Evolutionary conservation across 1,140 invertebrate genomes (phyloP).

Genomic region (Caenorhabditis briggsae): DNA sequence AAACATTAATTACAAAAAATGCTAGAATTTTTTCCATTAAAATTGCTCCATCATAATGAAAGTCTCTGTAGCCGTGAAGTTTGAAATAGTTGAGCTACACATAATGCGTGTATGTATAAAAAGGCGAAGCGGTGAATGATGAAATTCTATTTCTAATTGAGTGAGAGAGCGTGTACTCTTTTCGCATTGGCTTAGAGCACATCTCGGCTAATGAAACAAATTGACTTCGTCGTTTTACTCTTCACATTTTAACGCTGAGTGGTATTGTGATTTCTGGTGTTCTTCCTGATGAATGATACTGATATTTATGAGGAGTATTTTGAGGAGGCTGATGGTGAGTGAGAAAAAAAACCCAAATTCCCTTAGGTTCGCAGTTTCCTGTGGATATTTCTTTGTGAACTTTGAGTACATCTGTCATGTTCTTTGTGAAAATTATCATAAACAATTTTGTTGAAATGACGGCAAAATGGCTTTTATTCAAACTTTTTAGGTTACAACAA

Average conservation of each 20-base stretch:
- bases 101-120: neutral
- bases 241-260: neutral
- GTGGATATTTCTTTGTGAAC: too few species aligned
- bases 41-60: neutral
- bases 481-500: too few species aligned
- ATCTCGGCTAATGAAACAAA: constrained; percentile 39
- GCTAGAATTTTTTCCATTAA: neutral
- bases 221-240: constrained; percentile 15
- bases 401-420: too few species aligned
- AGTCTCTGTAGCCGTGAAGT: constrained; percentile 8
- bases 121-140: neutral
- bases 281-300: neutral
- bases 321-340: constrained; percentile 8
- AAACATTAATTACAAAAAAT: neutral
- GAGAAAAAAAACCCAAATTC: too few species aligned
- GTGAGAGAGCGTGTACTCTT: neutral
- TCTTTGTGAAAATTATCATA: too few species aligned
- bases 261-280: neutral
- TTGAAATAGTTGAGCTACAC: neutral
- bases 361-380: too few species aligned
- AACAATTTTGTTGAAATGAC: too few species aligned
- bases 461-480: too few species aligned
- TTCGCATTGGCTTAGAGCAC: constrained; percentile 9
- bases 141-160: constrained; percentile 37
- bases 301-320: constrained; percentile 12